A percentile compares a stretch with the other conserved stretches of the same genome.
Evolutionary conservation across 1,140 invertebrate genomes (phyloP).

Genomic region (Metaphire vulgaris): DNA sequence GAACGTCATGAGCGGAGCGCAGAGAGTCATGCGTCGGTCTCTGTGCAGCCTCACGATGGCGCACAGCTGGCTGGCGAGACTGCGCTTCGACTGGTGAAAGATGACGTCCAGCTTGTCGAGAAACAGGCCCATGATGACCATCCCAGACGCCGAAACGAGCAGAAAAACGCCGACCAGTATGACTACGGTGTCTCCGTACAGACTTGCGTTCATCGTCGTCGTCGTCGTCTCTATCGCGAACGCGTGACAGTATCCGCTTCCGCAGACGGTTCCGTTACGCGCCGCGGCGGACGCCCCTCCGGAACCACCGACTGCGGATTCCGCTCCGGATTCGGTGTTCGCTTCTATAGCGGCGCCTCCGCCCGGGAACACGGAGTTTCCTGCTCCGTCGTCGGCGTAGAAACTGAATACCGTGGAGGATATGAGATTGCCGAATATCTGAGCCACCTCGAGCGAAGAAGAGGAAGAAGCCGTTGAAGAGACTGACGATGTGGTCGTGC

Average conservation of each 20-base stretch:
- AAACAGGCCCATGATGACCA: slow-evolving; percentile 41
- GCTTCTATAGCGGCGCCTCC: not conserved
- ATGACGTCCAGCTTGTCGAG: slow-evolving; percentile 44
- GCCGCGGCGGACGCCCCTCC: too few relatives aligned
- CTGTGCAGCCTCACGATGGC: slow-evolving; percentile 34
- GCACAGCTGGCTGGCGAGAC: slow-evolving; percentile 11
- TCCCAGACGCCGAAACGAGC: slow-evolving; percentile 39
- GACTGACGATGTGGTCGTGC: slow-evolving; percentile 42
- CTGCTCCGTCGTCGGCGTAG: not conserved
- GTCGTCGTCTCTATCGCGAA: slow-evolving; percentile 3
- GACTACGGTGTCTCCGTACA: slow-evolving; percentile 3
- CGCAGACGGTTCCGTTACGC: slow-evolving; percentile 5
- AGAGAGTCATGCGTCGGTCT: slow-evolving; percentile 43
- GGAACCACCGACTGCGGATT: too few relatives aligned
- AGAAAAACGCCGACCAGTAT: slow-evolving; percentile 46
- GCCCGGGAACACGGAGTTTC: not conserved
- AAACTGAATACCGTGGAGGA: slow-evolving; percentile 37
- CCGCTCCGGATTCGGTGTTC: too few relatives aligned
- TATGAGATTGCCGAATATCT: slow-evolving; percentile 49
- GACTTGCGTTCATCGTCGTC: not conserved
- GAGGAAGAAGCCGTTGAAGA: slow-evolving; percentile 49
- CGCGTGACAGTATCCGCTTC: slow-evolving; percentile 1
- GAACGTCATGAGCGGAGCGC: slow-evolving; percentile 45
- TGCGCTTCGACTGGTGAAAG: slow-evolving; percentile 15
- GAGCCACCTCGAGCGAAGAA: slow-evolving; percentile 49